A percentile compares a stretch with the other conserved stretches of the same genome.
Conservation (phyloP, 1,140 invertebrate species). For the Notospermus geniculatus region DNA sequence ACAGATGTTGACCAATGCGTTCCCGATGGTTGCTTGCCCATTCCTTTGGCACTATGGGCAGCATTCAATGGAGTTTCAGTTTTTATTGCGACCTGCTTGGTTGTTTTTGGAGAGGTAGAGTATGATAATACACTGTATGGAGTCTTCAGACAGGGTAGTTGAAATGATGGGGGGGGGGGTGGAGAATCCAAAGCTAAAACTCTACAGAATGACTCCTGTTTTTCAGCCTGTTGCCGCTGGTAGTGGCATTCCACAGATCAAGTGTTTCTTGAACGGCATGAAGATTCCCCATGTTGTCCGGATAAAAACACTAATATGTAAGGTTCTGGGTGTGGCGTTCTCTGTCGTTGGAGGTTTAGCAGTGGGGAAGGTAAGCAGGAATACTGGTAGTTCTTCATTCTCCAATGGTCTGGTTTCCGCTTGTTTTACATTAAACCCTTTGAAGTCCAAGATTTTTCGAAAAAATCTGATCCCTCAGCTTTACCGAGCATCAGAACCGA, state of each 20-base stretch:
- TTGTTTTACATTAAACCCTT: no score
- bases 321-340: slow-evolving; percentile 87
- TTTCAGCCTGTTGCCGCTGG: slow-evolving; percentile 83
- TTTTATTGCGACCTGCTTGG: slow-evolving; percentile 77
- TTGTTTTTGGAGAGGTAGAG: slow-evolving; percentile 79
- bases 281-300: slow-evolving; percentile 65
- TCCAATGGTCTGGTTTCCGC: neutral
- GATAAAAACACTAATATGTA: slow-evolving; percentile 89
- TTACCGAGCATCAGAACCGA: no score
- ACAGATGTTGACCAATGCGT: slow-evolving; percentile 75
- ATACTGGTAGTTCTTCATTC: slow-evolving; percentile 15
- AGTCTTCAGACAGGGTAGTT: no score
- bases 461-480: no score
- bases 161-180: no score
- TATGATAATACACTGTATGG: slow-evolving; percentile 29
- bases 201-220: neutral
- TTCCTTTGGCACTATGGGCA: slow-evolving; percentile 78
- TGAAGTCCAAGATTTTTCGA: no score
- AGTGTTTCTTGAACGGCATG: slow-evolving; percentile 98
- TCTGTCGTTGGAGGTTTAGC: slow-evolving; percentile 94
- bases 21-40: slow-evolving; percentile 64
- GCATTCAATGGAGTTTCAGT: slow-evolving; percentile 75
- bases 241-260: slow-evolving; percentile 97
- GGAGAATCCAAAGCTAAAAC: slow-evolving; percentile 39
- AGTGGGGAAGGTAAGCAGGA: slow-evolving; percentile 81